phyloP scores from a whole-genome alignment of 2,888 invertebrate species.

The Sminthurides aquaticus region DNA sequence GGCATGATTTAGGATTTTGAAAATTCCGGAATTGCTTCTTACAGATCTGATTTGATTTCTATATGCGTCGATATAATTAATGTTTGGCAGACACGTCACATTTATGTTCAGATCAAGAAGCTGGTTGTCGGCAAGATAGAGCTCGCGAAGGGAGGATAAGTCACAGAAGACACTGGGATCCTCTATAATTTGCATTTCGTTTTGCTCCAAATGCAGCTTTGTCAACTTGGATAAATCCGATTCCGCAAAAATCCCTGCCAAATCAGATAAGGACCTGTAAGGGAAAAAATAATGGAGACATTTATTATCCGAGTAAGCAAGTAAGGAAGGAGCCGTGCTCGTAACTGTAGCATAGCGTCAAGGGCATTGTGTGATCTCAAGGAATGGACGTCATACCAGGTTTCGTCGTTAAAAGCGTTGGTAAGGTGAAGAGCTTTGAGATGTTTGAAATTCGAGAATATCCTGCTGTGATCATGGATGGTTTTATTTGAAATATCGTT shows the following conservation, averaged over 20 bases:
- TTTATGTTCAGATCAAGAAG: constrained; percentile 56
- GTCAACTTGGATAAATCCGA: constrained; percentile 56
- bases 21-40: constrained; percentile 47
- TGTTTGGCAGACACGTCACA: constrained; percentile 57
- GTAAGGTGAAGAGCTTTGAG: constrained; percentile 64
- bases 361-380: no score
- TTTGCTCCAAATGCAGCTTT: constrained; percentile 67
- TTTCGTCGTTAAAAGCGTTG: constrained; percentile 57
- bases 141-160: constrained; percentile 58
- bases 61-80: constrained; percentile 62
- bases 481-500: constrained; percentile 59
- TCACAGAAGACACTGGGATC: constrained; percentile 64
- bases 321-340: no score
- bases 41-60: constrained; percentile 59
- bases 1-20: constrained; percentile 25
- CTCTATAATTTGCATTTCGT: constrained; percentile 61
- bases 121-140: constrained; percentile 59
- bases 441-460: constrained; percentile 53
- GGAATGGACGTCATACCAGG: constrained; percentile 26
- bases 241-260: constrained; percentile 64
- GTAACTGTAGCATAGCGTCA: no score
- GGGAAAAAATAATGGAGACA: background rate
- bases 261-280: constrained; percentile 47
- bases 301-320: no score
- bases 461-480: constrained; percentile 48